Conservation (phyloP, 2,113 vertebrate genomes). For the Gobio gobio region DNA sequence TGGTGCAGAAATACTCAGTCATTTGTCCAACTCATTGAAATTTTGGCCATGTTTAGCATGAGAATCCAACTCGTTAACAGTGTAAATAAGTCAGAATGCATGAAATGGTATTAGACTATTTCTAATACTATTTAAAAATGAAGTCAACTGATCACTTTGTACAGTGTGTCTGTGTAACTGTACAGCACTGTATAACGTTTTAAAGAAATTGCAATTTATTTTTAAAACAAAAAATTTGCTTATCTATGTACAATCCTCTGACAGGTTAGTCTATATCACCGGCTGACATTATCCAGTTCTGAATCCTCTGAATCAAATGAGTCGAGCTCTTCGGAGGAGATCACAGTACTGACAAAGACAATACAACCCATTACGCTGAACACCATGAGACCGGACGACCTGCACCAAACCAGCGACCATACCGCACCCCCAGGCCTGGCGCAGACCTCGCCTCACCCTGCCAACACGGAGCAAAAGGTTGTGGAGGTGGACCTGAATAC, state of each 20-base stretch:
- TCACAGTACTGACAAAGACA: not conserved
- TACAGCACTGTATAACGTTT: not conserved
- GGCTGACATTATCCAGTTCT: not conserved
- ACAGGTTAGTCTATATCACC: conserved; percentile 52
- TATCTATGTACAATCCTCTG: not conserved
- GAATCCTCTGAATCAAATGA: conserved; percentile 61
- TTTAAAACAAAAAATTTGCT: not conserved
- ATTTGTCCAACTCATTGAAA: no score
- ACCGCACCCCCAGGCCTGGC: not conserved
- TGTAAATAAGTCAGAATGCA: no score
- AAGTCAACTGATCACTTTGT: no score
- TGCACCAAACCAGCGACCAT: not conserved
- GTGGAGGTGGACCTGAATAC: not conserved
- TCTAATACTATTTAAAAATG: no score
- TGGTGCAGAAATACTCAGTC: no score
- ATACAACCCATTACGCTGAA: not conserved
- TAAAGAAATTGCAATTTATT: not conserved
- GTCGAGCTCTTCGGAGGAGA: conserved; percentile 62
- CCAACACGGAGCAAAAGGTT: not conserved
- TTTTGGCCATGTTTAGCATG: no score
- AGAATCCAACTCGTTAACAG: no score
- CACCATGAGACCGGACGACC: not conserved
- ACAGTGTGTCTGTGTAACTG: not conserved
- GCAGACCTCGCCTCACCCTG: not conserved
- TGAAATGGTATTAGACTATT: no score